Conservation (phyloP, 2,113 vertebrate species). For the Alligator mississippiensis region DNA sequence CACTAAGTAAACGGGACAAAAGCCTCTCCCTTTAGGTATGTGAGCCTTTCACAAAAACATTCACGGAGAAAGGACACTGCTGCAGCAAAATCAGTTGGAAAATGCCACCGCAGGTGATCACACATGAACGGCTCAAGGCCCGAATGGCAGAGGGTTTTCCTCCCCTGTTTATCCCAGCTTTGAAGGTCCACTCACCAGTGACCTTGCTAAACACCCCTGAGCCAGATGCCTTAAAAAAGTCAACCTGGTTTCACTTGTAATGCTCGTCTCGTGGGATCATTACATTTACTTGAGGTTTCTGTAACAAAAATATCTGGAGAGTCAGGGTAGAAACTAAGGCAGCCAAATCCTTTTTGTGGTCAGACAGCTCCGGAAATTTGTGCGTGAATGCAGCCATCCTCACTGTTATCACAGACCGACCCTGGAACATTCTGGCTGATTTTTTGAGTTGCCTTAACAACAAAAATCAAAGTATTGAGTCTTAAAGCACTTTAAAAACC, state of each 20-base stretch:
- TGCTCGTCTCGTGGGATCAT: constrained; percentile 22
- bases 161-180: neutral
- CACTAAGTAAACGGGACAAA: neutral
- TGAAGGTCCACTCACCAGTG: constrained; percentile 2
- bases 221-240: constrained; percentile 1
- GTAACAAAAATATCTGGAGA: constrained; percentile 37
- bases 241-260: constrained; percentile 7
- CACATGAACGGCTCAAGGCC: neutral
- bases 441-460: constrained; percentile 34
- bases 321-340: constrained; percentile 19
- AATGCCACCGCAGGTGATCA: neutral
- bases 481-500: neutral
- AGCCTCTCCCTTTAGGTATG: neutral
- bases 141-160: neutral
- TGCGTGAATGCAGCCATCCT: constrained; percentile 34
- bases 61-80: neutral
- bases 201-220: neutral
- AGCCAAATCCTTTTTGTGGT: constrained; percentile 28
- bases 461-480: constrained; percentile 17
- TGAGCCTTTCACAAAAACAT: neutral
- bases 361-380: neutral
- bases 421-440: neutral
- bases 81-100: neutral
- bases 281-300: constrained; percentile 26
- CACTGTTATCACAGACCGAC: constrained; percentile 24